Evolutionary conservation across 2,113 vertebrate species (phyloP), one percentile per base, ranked within the genome.

Genomic region (Sylvia atricapilla): DNA sequence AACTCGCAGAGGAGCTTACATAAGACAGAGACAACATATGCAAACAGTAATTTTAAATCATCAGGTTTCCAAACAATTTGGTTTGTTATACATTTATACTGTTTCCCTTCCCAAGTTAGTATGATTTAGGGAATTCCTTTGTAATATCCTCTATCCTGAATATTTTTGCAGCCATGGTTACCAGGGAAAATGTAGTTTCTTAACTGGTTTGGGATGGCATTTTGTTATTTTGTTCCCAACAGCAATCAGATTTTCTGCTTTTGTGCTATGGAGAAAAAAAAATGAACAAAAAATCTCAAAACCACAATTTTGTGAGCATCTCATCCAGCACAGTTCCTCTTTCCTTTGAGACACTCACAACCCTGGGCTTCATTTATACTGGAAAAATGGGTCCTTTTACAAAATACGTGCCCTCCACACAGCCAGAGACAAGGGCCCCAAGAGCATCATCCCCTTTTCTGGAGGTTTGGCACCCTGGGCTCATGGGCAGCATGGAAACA

Each of bases 101-200:
- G 35, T 35, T 44, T 70, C 17, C 8, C 16, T 30, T 85, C 77
- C 37, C 33, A 86, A 80, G 47, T 39, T 63, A 52, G 37, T 44
- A 55, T 47, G 28, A 76, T 81, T 86, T 86, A 50, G 50, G 37
- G 66, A 91, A 95, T 94, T 93, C 41, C 10, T 88, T 73, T 80
- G 25, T 69, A 83, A 83, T 59, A 80, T 85, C 22, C 5, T 63
- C 37, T 73, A 17, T 53, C 39, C 35, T 56, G 16, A 15, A 43
- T 94, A 18, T 31, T 88, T 94, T 59, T 90, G 59, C 79, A 95
- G 72, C 46, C 59, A 70, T 84, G 64, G 72, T 93, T 94, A 86
- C 88, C 33, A 83, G 30, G 39, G 78, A 18, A 59, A 86, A 93
- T 77, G 7, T n/a, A 0, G 49, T 85, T 83, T 90, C 55, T 72